phyloP scores from a whole-genome alignment of 2,797 vertebrate genomes.

The Enteromius mattozi region DNA sequence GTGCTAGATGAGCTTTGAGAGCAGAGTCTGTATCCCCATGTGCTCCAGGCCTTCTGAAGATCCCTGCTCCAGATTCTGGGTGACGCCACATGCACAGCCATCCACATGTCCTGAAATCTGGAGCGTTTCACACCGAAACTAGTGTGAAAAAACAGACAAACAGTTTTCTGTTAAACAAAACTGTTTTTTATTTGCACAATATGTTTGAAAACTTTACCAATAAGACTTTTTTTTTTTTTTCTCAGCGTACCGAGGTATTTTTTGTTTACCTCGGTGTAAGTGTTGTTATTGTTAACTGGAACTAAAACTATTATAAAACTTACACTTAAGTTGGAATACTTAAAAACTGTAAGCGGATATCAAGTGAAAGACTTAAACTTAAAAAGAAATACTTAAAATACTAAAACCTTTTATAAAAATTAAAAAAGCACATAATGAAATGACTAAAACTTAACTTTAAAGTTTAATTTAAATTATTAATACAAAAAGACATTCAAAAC shows the following conservation, averaged over 20 bases:
- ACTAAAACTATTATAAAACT: background rate
- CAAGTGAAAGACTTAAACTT: too few species aligned
- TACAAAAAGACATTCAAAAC: background rate
- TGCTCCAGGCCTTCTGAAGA: constrained; percentile 37
- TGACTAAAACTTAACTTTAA: background rate
- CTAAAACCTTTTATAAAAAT: background rate
- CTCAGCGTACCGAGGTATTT: background rate
- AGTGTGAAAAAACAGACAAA: background rate
- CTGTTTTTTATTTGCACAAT: background rate
- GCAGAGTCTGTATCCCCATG: constrained; percentile 55
- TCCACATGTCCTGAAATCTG: constrained; percentile 73
- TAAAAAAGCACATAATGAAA: background rate
- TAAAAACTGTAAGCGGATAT: background rate
- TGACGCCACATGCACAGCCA: constrained; percentile 42
- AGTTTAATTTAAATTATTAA: background rate
- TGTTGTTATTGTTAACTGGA: background rate
- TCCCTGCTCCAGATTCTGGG: constrained; percentile 51
- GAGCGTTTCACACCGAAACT: background rate
- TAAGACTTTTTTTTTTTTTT: background rate
- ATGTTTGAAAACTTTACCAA: background rate
- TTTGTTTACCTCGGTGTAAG: background rate
- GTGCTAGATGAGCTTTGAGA: constrained; percentile 53
- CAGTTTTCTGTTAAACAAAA: background rate
- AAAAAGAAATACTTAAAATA: background rate
- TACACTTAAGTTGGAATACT: background rate